Conservation (phyloP, 2,888 invertebrate genomes). For the Cistogaster globosa region DNA sequence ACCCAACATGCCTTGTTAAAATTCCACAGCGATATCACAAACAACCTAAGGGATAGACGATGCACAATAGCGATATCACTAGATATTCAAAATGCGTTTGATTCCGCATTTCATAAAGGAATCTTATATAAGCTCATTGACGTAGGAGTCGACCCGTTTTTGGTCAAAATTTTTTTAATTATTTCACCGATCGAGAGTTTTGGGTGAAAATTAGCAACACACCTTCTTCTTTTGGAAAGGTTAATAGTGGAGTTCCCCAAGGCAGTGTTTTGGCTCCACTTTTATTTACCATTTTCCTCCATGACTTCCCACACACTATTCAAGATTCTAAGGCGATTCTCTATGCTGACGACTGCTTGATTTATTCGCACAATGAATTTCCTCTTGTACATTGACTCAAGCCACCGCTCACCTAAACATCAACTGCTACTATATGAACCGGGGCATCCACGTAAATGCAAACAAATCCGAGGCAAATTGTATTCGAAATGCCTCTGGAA, state of each 20-base stretch:
- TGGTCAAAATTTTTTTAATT: neutral
- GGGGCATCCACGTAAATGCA: neutral
- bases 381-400: neutral
- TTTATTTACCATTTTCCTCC: slow-evolving; percentile 14
- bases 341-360: slow-evolving; percentile 31
- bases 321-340: slow-evolving; percentile 4
- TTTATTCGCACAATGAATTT: neutral
- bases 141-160: no score
- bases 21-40: slow-evolving; percentile 13
- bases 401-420: neutral
- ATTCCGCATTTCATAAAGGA: slow-evolving; percentile 2
- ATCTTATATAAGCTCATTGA: slow-evolving; percentile 4
- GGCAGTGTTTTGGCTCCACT: slow-evolving; percentile 13
- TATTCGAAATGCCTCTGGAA: neutral
- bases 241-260: slow-evolving; percentile 11
- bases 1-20: slow-evolving; percentile 11
- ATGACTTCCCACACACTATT: slow-evolving; percentile 17
- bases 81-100: slow-evolving; percentile 20
- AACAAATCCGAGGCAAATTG: neutral
- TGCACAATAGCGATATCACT: no score
- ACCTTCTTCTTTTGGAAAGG: neutral
- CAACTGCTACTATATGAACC: neutral
- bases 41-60: neutral
- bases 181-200: neutral
- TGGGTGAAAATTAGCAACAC: neutral